Conservation (phyloP, 2,113 vertebrate species). For the Tupaia chinensis region DNA sequence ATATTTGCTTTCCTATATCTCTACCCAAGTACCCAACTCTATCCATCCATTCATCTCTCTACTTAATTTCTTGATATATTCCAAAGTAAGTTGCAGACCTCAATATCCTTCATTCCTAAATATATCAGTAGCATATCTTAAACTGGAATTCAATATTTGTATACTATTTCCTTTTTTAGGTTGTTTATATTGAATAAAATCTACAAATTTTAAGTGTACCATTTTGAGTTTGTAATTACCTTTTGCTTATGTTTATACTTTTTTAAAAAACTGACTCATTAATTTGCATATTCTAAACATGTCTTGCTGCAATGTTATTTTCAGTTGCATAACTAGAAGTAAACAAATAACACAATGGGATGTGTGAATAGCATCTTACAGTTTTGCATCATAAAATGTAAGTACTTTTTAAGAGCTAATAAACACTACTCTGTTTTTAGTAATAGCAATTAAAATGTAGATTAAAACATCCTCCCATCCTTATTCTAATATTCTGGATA, state of each 20-base stretch:
- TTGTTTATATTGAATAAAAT: conserved; percentile 31
- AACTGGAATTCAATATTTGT: background rate
- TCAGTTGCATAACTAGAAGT: background rate
- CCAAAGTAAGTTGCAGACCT: background rate
- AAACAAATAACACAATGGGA: background rate
- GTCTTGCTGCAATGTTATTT: background rate
- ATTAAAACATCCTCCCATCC: background rate
- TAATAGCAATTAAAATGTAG: conserved; percentile 40
- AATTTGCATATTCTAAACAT: background rate
- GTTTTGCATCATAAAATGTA: background rate
- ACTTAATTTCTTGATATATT: conserved; percentile 14
- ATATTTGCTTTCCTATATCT: background rate
- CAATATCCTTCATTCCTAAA: background rate
- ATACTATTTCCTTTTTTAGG: background rate
- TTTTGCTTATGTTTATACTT: conserved; percentile 8
- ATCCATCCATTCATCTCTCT: background rate
- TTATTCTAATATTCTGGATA: background rate
- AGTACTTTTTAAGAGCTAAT: background rate
- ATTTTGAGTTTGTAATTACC: conserved; percentile 10
- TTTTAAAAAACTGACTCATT: conserved; percentile 41
- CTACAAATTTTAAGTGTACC: background rate
- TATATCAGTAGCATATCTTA: background rate
- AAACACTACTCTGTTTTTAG: background rate
- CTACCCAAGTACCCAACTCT: background rate
- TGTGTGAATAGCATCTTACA: background rate